These are phyloP conservation scores for Drosophila tropicalis DNA, from an alignment of 1,140 invertebrate species.

Conservation along the genomic window DNA sequence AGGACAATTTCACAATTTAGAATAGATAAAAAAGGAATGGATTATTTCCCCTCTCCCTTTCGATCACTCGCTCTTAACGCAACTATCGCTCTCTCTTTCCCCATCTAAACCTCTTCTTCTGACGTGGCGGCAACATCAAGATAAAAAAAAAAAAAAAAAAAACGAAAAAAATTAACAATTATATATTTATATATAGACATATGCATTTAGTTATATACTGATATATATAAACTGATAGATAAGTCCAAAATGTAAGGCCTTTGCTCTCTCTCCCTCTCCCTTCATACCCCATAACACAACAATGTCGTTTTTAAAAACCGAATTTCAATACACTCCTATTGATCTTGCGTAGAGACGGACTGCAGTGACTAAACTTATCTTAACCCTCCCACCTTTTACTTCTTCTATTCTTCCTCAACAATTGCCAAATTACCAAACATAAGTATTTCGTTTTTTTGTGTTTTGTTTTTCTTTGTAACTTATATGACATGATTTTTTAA, in stretches of 20 bases:
- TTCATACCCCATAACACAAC: too few relatives aligned
- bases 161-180: slow-evolving; percentile 6
- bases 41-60: neutral
- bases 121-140: slow-evolving; percentile 36
- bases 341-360: slow-evolving; percentile 34
- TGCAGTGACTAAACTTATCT: slow-evolving; percentile 14
- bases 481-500: slow-evolving; percentile 21
- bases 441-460: slow-evolving; percentile 44
- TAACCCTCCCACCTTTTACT: neutral
- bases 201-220: slow-evolving; percentile 10
- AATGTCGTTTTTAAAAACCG: neutral
- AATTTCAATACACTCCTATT: neutral
- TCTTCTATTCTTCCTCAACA: slow-evolving; percentile 55
- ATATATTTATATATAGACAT: slow-evolving; percentile 15
- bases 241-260: slow-evolving; percentile 44
- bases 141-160: slow-evolving; percentile 13
- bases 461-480: slow-evolving; percentile 36
- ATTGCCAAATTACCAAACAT: slow-evolving; percentile 71
- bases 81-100: slow-evolving; percentile 1
- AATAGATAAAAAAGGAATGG: slow-evolving; percentile 22
- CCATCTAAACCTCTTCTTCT: slow-evolving; percentile 24
- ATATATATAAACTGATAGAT: slow-evolving; percentile 43
- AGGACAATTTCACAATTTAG: slow-evolving; percentile 44
- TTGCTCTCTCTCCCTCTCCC: neutral
- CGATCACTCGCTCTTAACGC: neutral